Conservation (phyloP, 2,113 vertebrate species). For the Sula dactylatra region DNA sequence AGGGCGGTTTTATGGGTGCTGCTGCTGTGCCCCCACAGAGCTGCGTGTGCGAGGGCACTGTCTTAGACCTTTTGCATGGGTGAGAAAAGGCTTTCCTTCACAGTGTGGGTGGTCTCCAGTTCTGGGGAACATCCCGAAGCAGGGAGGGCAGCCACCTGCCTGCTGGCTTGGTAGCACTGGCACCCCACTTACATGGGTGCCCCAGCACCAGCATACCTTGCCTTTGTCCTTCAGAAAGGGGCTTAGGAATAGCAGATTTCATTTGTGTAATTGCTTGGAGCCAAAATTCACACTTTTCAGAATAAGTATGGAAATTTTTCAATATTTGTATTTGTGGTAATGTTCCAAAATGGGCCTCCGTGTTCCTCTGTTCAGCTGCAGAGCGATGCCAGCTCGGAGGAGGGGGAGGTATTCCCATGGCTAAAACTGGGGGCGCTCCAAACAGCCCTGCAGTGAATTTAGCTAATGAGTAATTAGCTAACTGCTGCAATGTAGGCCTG, state of each 20-base stretch:
- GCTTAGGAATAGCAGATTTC: not conserved
- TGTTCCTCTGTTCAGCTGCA: not conserved
- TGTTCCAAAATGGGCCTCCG: not conserved
- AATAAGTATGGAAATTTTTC: not conserved
- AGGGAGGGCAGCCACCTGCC: not conserved
- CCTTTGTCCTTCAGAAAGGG: not conserved
- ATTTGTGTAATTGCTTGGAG: not conserved
- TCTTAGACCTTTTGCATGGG: fast-evolving
- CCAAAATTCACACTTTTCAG: not conserved
- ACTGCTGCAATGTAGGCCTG: not conserved
- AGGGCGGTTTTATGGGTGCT: fast-evolving
- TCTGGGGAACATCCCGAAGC: not conserved
- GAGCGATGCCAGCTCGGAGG: fast-evolving
- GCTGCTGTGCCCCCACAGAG: not conserved
- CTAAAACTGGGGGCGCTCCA: not conserved
- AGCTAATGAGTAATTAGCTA: not conserved
- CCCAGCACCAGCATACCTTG: not conserved
- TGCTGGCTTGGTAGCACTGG: not conserved
- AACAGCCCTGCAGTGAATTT: not conserved
- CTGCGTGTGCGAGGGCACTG: fast-evolving
- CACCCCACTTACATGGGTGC: fast-evolving
- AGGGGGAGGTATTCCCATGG: not conserved
- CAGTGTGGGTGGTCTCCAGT: fast-evolving
- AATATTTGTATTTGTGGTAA: not conserved
- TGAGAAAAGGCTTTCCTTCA: not conserved